Evolutionary conservation across 2,113 vertebrate species (phyloP).

Genomic region (Electrona antarctica): DNA sequence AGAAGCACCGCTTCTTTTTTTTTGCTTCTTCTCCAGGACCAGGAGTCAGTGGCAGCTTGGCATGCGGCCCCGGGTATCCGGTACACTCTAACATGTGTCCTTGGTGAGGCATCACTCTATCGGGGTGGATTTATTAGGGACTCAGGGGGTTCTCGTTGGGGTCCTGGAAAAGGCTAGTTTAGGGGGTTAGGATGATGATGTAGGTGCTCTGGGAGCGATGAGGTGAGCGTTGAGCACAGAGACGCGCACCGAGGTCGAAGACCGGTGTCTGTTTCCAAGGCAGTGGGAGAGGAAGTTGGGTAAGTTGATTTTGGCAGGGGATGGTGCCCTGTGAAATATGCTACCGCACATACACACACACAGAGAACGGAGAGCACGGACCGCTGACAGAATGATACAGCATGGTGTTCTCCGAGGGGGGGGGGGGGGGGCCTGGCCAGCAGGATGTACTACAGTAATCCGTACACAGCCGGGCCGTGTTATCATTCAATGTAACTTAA

Average conservation of each 20-base stretch:
- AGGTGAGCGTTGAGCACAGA: constrained; percentile 42
- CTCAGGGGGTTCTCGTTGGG: constrained; percentile 36
- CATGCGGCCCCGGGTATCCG: constrained; percentile 27
- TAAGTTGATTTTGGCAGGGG: constrained; percentile 74
- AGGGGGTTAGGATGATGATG: constrained; percentile 46
- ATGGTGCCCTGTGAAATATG: constrained; percentile 61
- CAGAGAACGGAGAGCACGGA: constrained; percentile 45
- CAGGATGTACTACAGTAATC: constrained; percentile 68
- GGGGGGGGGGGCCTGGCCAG: too few relatives aligned
- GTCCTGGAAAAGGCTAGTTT: constrained; percentile 40
- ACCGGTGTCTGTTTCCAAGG: constrained; percentile 34
- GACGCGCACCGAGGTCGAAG: constrained; percentile 29
- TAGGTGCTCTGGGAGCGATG: constrained; percentile 45
- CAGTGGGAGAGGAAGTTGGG: constrained; percentile 67
- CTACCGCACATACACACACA: constrained; percentile 52
- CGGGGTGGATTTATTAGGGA: constrained; percentile 60
- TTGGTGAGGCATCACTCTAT: constrained; percentile 44
- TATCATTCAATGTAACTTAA: constrained; percentile 71
- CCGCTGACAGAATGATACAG: constrained; percentile 79
- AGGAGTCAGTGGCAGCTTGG: constrained; percentile 40
- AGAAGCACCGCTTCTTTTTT: constrained; percentile 24
- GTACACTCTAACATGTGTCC: constrained; percentile 32
- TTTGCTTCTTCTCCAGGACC: constrained; percentile 11
- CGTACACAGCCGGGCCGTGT: constrained; percentile 59
- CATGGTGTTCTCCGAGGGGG: constrained; percentile 67